Evolutionary conservation across 2,113 vertebrate species (phyloP).

Genomic region (Ophiodon elongatus): DNA sequence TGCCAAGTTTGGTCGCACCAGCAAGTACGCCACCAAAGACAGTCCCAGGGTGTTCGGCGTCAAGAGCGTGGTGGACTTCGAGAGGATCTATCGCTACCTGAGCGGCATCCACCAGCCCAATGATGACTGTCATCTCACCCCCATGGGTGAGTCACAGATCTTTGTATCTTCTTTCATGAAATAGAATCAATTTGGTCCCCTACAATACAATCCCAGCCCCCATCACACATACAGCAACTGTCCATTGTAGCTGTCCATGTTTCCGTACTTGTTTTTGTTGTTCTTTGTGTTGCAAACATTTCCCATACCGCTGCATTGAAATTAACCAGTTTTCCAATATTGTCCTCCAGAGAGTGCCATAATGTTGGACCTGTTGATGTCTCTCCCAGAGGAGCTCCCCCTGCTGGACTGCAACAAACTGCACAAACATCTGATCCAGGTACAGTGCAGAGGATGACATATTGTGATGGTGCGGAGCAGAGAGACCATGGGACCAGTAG

Average conservation of each 20-base stretch:
- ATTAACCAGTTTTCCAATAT: not conserved
- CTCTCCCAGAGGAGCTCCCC: slow-evolving; percentile 80
- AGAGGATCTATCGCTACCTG: slow-evolving; percentile 82
- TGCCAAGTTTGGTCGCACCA: not conserved
- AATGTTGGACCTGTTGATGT: slow-evolving; percentile 82
- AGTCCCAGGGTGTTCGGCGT: not conserved
- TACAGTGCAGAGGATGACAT: slow-evolving; percentile 14
- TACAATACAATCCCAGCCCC: not conserved
- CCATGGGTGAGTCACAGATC: slow-evolving; percentile 74
- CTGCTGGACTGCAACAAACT: slow-evolving; percentile 77
- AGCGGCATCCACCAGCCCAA: slow-evolving; percentile 40
- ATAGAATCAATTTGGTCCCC: not conserved
- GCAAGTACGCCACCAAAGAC: not conserved
- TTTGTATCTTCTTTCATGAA: not conserved
- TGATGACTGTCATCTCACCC: slow-evolving; percentile 56
- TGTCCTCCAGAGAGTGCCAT: slow-evolving; percentile 79
- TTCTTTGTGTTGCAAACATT: not conserved
- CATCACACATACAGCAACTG: not conserved
- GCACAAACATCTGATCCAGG: slow-evolving; percentile 75
- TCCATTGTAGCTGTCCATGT: not conserved
- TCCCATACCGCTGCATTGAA: not conserved
- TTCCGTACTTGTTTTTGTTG: not conserved
- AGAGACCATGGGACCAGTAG: too few relatives aligned
- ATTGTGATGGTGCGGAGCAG: not conserved
- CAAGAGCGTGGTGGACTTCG: slow-evolving; percentile 75